A percentile compares a stretch with the other conserved stretches of the same genome.
Evolutionary conservation across 2,113 vertebrate species (phyloP).

Genomic region (Myxocyprinus asiaticus): DNA sequence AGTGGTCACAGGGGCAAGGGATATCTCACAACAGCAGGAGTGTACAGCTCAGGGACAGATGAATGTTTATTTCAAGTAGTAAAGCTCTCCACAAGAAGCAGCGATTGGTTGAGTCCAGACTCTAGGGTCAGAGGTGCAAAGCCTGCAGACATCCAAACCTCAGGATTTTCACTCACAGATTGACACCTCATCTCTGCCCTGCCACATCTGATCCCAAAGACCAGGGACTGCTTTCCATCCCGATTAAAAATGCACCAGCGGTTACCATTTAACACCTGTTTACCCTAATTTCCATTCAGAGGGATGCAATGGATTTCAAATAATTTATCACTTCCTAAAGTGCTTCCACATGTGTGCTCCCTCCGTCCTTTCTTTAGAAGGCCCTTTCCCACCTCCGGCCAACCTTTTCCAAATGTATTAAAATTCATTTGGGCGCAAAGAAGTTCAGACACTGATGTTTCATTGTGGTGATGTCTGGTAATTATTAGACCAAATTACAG

Average conservation of each 20-base stretch:
- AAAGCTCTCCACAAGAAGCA: constrained; percentile 44
- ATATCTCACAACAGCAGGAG: background rate
- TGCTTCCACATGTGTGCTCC: constrained; percentile 94
- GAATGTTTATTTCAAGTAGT: constrained; percentile 12
- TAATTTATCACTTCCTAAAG: constrained; percentile 99
- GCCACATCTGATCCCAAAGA: constrained; percentile 90
- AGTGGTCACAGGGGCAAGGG: no score
- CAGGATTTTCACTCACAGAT: constrained; percentile 65
- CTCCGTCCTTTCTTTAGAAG: constrained; percentile 63
- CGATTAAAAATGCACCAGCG: constrained; percentile 92
- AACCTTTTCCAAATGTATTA: constrained; percentile 98
- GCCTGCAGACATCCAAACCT: constrained; percentile 69
- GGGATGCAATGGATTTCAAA: constrained; percentile 98
- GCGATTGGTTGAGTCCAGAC: constrained; percentile 63
- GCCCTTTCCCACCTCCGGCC: constrained; percentile 87
- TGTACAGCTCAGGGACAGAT: background rate
- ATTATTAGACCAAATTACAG: constrained; percentile 99
- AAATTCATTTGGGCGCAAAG: constrained; percentile 92
- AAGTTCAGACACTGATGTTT: constrained; percentile 98
- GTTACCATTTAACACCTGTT: constrained; percentile 99
- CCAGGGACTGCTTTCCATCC: constrained; percentile 81
- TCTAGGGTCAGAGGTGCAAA: constrained; percentile 61
- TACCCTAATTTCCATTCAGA: constrained; percentile 98
- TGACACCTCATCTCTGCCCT: constrained; percentile 58
- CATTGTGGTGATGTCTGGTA: constrained; percentile 99